These are phyloP conservation scores for Syngnathus rostellatus DNA, from an alignment of 2,797 vertebrate genomes.

Conservation along the genomic window DNA sequence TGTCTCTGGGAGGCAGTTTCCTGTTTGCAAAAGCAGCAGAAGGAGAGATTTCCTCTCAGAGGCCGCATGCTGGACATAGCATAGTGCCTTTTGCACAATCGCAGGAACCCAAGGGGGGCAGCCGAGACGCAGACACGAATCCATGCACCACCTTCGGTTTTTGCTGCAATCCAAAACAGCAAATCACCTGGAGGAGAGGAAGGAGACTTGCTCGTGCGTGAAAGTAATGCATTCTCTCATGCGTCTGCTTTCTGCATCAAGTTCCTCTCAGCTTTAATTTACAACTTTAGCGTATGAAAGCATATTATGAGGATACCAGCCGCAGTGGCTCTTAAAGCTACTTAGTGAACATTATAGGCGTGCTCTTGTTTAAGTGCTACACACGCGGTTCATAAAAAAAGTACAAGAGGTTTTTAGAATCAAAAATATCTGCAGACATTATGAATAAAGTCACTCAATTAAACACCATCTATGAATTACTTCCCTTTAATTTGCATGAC, in stretches of 20 bases:
- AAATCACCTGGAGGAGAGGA: constrained; percentile 14
- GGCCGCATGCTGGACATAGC: constrained; percentile 61
- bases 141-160: constrained; percentile 9
- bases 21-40: constrained; percentile 66
- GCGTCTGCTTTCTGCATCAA: constrained; percentile 68
- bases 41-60: constrained; percentile 70
- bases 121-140: constrained; percentile 28
- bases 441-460: background rate
- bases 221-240: constrained; percentile 6
- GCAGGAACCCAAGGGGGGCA: constrained; percentile 70
- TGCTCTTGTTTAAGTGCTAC: constrained; percentile 7
- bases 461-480: background rate
- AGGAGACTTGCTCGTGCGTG: constrained; percentile 16
- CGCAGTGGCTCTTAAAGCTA: constrained; percentile 25
- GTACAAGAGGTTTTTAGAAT: background rate
- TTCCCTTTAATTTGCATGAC: too few relatives aligned
- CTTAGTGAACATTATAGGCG: constrained; percentile 7
- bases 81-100: constrained; percentile 69
- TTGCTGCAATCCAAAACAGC: constrained; percentile 17
- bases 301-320: constrained; percentile 64
- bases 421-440: too few relatives aligned
- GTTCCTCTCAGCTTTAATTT: constrained; percentile 45
- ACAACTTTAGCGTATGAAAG: constrained; percentile 47
- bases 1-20: constrained; percentile 61
- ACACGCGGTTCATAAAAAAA: constrained; percentile 25